Evolutionary conservation across 1,140 invertebrate species (phyloP), one percentile per base, ranked within the genome.

Genomic region (Drosophila busckii): DNA sequence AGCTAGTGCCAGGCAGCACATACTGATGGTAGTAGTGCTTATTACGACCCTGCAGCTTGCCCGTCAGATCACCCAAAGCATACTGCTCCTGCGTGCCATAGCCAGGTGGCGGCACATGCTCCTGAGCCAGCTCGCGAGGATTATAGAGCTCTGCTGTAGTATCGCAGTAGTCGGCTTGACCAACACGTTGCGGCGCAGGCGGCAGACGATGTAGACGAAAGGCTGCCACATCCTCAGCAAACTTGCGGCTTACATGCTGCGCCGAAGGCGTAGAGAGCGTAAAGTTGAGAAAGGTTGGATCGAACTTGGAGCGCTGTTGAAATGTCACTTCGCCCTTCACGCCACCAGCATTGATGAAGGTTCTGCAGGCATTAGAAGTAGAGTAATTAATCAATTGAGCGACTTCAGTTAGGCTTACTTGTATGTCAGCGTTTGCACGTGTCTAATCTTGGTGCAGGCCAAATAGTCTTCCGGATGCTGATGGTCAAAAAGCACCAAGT

Each of bases 61-160:
- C 96, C 40, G 95, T 94, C 2, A 99, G 87, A 88, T 98, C 96
- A 0, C 96, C 96, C 7, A 97, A 87, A 2, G 94, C 91, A 75
- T 97, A 98, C 75, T 95, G 93, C 87, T 98, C 95, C 85, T 95
- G 94, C 2, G 95, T 96, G 16, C 94, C 71, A 23, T 84, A 85
- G 90, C 93, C 93, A 60, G 92, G 87, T 4, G 93, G 93, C 3
- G 93, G 93, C 22, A 89, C 68, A 13, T 84, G 85, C 2, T 89
- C 88, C 8, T 89, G 54, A 38, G 91, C 87, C 16, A 91, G 71
- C n/a, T 90, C 89, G 2, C 88, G 88, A 0, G 94, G 94, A 88
- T 95, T 94, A 63, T 91, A 94, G 15, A 94, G 80, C 4, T 88
- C 87, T 19, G 93, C 93, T 0, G 92, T 93, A 0, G 90, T 91